phyloP scores from a whole-genome alignment of 2,797 vertebrate species.

The Momotus momota region DNA sequence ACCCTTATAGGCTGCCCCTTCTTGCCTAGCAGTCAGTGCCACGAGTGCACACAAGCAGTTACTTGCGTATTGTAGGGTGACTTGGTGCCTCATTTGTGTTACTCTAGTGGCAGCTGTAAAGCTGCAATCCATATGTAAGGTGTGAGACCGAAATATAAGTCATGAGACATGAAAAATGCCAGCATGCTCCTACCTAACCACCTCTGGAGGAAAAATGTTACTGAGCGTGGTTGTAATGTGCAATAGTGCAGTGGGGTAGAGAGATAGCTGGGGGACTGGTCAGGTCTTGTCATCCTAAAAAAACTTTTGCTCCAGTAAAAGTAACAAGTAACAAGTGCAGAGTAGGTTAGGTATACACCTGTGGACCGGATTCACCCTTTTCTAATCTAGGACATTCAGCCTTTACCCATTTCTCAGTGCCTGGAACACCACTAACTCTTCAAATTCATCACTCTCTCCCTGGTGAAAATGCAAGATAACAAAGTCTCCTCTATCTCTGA shows the following conservation, averaged over 20 bases:
- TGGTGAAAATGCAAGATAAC: background rate
- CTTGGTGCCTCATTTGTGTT: background rate
- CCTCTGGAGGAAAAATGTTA: background rate
- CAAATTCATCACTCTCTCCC: background rate
- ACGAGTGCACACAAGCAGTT: background rate
- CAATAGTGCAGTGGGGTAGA: background rate
- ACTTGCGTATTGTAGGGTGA: background rate
- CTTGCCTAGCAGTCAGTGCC: background rate
- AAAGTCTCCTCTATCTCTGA: background rate
- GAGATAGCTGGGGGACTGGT: background rate
- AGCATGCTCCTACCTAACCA: background rate
- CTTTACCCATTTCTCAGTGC: background rate
- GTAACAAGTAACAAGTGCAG: background rate
- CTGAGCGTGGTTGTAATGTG: background rate
- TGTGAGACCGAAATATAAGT: accelerated
- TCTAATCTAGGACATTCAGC: background rate
- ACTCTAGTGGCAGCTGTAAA: background rate
- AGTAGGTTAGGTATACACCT: background rate
- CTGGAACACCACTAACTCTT: background rate
- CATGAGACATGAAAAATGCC: background rate
- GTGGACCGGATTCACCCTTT: background rate
- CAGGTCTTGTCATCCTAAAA: background rate
- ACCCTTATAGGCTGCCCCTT: background rate
- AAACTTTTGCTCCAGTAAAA: background rate
- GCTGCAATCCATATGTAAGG: background rate